These are phyloP conservation scores for Sitobion miscanthi DNA, from an alignment of 1,140 invertebrate genomes.

Conservation along the genomic window DNA sequence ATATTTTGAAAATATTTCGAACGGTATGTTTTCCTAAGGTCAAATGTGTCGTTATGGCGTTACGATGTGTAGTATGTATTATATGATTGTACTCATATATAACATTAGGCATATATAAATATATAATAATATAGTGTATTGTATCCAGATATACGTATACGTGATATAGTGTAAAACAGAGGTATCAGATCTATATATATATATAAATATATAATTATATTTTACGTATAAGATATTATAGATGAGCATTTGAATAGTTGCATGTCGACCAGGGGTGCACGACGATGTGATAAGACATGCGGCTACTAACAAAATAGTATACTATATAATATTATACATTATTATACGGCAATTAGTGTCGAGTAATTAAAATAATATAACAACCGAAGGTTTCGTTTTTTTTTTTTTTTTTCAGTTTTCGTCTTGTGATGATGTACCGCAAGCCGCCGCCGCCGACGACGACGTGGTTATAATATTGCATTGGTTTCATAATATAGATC, in stretches of 20 bases:
- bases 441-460: neutral
- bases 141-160: too few relatives aligned
- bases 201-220: too few relatives aligned
- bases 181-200: neutral
- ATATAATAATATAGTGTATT: too few relatives aligned
- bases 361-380: constrained; percentile 16
- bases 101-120: neutral
- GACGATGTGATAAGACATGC: neutral
- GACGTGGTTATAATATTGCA: neutral
- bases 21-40: neutral
- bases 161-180: neutral
- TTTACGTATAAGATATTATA: neutral
- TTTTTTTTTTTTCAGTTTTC: neutral
- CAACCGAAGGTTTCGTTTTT: neutral
- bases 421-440: neutral
- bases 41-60: neutral
- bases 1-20: neutral
- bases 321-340: neutral
- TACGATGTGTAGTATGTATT: neutral
- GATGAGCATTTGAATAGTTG: neutral
- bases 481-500: neutral
- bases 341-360: neutral
- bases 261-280: neutral
- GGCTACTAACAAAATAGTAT: neutral
- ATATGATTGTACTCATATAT: too few relatives aligned